phyloP scores from a whole-genome alignment of 2,113 vertebrate species.

The Scartelaos histophorus region DNA sequence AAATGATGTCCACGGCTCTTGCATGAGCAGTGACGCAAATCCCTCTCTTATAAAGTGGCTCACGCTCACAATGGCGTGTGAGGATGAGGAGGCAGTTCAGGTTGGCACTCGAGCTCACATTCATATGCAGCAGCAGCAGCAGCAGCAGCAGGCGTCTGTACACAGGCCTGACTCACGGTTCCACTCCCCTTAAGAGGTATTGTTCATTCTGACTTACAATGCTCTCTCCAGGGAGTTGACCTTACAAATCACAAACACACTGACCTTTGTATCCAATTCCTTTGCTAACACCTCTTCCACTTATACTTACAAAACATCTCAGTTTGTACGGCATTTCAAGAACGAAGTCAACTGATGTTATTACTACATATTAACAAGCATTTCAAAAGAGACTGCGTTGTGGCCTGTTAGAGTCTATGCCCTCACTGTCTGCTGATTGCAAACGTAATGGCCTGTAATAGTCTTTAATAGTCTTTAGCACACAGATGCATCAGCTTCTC shows the following conservation, averaged over 20 bases:
- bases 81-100: slow-evolving; percentile 52
- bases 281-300: slow-evolving; percentile 36
- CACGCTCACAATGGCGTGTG: slow-evolving; percentile 29
- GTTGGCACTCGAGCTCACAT: slow-evolving; percentile 51
- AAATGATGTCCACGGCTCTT: too few relatives aligned
- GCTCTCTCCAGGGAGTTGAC: slow-evolving; percentile 59
- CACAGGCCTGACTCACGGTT: slow-evolving; percentile 59
- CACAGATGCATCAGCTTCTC: slow-evolving; percentile 32
- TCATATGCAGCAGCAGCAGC: slow-evolving; percentile 59
- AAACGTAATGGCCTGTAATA: slow-evolving; percentile 27
- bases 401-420: slow-evolving; percentile 31
- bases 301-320: neutral
- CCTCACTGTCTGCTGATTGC: slow-evolving; percentile 21
- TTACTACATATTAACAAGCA: too few relatives aligned
- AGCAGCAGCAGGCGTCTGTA: slow-evolving; percentile 42
- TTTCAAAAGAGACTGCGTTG: neutral
- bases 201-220: slow-evolving; percentile 60
- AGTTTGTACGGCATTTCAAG: too few relatives aligned
- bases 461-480: slow-evolving; percentile 26
- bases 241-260: slow-evolving; percentile 59
- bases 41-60: neutral
- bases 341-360: too few relatives aligned
- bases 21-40: too few relatives aligned
- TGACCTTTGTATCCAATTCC: slow-evolving; percentile 63
- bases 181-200: slow-evolving; percentile 52